These are phyloP conservation scores for Bactericera cockerelli DNA, from an alignment of 1,140 invertebrate species.

Conservation along the genomic window DNA sequence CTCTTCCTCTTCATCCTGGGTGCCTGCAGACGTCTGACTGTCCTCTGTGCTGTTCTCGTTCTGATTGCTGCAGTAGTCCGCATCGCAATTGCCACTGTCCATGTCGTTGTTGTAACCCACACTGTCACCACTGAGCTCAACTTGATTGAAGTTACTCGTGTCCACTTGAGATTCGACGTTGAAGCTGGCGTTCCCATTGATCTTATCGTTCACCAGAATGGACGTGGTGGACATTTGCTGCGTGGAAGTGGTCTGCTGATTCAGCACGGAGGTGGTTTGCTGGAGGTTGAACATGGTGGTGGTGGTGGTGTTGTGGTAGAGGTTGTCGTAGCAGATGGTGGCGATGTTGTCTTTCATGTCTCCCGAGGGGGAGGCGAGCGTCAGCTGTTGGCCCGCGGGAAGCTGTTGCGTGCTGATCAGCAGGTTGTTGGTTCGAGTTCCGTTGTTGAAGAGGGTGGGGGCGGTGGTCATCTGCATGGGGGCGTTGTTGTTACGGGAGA, in stretches of 20 bases:
- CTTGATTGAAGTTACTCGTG: too few relatives aligned
- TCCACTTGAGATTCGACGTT: too few relatives aligned
- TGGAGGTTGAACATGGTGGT: slow-evolving; percentile 3
- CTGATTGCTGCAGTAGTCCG: too few relatives aligned
- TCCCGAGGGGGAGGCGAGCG: not conserved
- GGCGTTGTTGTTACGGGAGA: not conserved
- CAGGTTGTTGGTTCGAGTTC: not conserved
- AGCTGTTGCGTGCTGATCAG: slow-evolving; percentile 2
- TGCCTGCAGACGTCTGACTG: not conserved
- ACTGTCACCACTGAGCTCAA: too few relatives aligned
- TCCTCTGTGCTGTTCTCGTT: too few relatives aligned
- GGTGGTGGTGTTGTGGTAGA: not conserved
- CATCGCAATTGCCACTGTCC: too few relatives aligned
- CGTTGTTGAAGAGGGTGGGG: not conserved
- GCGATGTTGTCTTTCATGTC: slow-evolving; percentile 3
- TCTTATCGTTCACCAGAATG: not conserved
- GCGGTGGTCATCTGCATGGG: not conserved
- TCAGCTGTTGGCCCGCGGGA: not conserved
- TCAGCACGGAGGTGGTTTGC: not conserved
- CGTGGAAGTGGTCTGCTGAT: slow-evolving; percentile 2
- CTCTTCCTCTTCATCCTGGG: not conserved
- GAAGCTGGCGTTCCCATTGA: too few relatives aligned
- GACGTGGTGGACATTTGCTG: not conserved
- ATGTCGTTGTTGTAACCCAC: too few relatives aligned
- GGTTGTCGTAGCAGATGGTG: not conserved